These are phyloP conservation scores for Creontiades dilutus DNA, from an alignment of 2,888 invertebrate species.

Conservation along the genomic window DNA sequence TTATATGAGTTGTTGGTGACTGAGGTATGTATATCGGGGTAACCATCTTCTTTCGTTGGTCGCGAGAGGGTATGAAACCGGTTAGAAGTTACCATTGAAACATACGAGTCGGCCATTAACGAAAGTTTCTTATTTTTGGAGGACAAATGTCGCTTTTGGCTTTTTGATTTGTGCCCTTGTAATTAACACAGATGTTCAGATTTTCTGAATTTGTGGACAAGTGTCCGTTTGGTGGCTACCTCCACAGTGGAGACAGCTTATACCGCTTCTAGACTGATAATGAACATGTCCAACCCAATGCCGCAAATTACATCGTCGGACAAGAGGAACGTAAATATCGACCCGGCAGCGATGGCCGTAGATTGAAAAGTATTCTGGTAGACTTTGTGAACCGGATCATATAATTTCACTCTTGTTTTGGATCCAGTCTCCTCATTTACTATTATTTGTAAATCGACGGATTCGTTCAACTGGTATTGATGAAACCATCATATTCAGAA, in stretches of 20 bases:
- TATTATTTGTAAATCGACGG: constrained; percentile 43
- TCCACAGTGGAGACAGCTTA: constrained; percentile 42
- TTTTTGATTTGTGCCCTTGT: constrained; percentile 15
- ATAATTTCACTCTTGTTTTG: constrained; percentile 30
- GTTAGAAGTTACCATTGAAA: constrained; percentile 31
- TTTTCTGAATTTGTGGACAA: constrained; percentile 29
- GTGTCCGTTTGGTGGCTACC: constrained; percentile 28
- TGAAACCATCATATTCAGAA: no score
- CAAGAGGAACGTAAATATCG: constrained; percentile 14
- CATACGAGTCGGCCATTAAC: constrained; percentile 38
- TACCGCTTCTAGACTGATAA: constrained; percentile 38
- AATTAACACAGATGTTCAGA: constrained; percentile 41
- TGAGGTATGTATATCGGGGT: constrained; percentile 28
- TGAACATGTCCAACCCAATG: constrained; percentile 36
- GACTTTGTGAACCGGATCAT: constrained; percentile 41
- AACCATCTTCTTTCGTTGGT: constrained; percentile 32
- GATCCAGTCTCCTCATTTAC: constrained; percentile 29
- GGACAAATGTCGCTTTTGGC: constrained; percentile 23
- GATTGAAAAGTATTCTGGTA: constrained; percentile 22
- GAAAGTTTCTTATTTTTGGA: constrained; percentile 13
- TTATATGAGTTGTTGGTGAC: constrained; percentile 24
- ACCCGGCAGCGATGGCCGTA: constrained; percentile 19
- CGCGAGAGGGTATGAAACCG: constrained; percentile 42
- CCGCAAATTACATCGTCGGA: constrained; percentile 47
- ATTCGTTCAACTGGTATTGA: no score